Base-by-base conservation (phyloP, 2,888 invertebrate species). In the Patella pellucida region DNA sequence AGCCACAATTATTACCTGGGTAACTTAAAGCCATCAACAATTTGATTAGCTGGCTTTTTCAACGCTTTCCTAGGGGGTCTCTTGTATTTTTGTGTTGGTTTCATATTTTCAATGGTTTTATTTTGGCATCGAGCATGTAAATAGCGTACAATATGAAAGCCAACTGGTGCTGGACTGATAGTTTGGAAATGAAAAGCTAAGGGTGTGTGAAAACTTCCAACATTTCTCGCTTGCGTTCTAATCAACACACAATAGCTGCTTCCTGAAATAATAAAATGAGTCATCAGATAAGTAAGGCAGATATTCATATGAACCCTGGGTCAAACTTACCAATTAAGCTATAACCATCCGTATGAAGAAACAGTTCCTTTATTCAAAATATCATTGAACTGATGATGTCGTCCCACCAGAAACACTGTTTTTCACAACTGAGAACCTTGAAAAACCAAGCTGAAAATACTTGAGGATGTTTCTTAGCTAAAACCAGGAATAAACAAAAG, bases 161-260 rank as follows among this genome's bases (percentile, higher is more conserved):
- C 27, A 19, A 69, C 16, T 23, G 77, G 78, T 9, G 72, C 54
- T 15, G 72, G 69, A 12, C 51, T 69, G 12, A 68, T 52, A 52
- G 71, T 27, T 7, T 73, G 69, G 67, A 86, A 83, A 41, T 82
- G 80, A 74, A 87, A 86, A 19, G 83, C 85, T 3, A 87, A 31
- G 0, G 84, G 84, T 2, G 82, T 78, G 69, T 84, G 82, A 75
- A 80, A 85, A 62, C 74, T 83, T 2, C 87, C 87, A 2, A 85
- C 74, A 73, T 85, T 79, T 16, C 78, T 73, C 0, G 85, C 84
- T 27, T 79, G 75, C 2, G 79, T 78, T 19, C 74, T 74, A 2
- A 87, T 76, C 11, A 72, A 77, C 12, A 86, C 78, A 15, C 68
- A 75, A 71, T 85, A 86, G 0, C 70, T 71, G 5, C 77, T 75